Base-by-base conservation (phyloP, 2,113 vertebrate species). In the Petroica traversi region DNA sequence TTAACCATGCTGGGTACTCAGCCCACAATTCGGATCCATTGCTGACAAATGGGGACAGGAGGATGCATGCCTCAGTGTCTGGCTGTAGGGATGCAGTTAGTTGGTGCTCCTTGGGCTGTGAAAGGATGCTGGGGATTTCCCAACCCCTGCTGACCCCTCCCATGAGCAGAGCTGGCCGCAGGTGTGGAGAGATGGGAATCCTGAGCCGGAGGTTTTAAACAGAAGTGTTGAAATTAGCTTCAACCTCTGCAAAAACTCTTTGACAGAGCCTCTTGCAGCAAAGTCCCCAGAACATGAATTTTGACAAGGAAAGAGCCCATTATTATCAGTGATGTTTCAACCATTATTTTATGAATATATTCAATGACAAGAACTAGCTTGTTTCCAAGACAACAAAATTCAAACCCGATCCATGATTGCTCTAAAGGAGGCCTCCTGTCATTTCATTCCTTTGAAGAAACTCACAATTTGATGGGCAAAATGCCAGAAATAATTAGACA, bases 301-400 rank as follows among this genome's bases (percentile, higher is more conserved):
- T 93, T 96, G 95, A 95, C 95, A 94, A 92, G 79, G 85, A 92
- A 97, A 92, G 77, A 96, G 63, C 88, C 94, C 88, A 93, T 91
- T 92, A 93, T 97, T 97, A 96, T 92, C 95, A 95, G 92, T 92
- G 92, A 96, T 97, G 86, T 93, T 97, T 97, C 96, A 94, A 82
- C 89, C 63, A 96, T 97, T 97, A 94, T 69, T 88, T 94, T 97
- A 96, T 96, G 93, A 95, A 87, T 97, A 96, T 96, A 95, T 98
- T 97, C 95, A 96, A 86, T 97, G 97, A 97, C 96, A 97, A 96
- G 96, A 96, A 97, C 84, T 93, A 54, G 79, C 97, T 98, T 98
- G 98, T 98, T 98, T 98, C 98, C 97, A 98, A 97, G 98, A 98
- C 98, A 98, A 98, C 97, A 97, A 97, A 93, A 98, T 98, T 98